Conservation (phyloP, 2,797 vertebrate genomes). For the Perodicticus potto region DNA sequence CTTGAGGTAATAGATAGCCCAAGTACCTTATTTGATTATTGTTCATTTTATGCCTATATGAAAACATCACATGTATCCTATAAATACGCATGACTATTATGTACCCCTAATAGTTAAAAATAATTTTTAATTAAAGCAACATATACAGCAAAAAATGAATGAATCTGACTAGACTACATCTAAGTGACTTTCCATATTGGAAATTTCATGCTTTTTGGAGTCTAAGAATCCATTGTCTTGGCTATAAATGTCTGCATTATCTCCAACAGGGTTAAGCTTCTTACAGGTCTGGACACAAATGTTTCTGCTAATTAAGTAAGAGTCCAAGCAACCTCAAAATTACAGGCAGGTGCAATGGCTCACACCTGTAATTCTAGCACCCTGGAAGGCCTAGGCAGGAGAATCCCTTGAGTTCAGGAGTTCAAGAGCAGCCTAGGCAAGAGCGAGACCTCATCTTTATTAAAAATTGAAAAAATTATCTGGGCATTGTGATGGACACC, state of each 20-base stretch:
- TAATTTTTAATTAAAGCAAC: background rate
- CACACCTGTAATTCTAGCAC: no score
- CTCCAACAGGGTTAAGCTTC: background rate
- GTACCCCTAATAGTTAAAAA: background rate
- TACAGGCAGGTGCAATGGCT: background rate
- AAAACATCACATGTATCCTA: background rate
- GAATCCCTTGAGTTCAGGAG: no score
- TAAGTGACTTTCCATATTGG: background rate
- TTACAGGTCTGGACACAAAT: background rate
- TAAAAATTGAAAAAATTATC: no score
- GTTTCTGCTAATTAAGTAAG: background rate
- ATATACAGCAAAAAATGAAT: background rate
- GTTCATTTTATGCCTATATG: background rate
- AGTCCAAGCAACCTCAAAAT: background rate
- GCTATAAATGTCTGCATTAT: background rate
- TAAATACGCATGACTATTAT: background rate
- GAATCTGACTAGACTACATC: background rate
- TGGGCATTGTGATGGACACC: no score
- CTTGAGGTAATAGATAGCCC: background rate
- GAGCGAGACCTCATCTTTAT: no score
- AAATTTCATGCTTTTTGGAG: background rate
- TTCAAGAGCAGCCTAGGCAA: no score
- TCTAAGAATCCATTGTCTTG: background rate
- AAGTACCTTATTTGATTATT: background rate
- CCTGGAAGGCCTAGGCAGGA: no score